Conservation (phyloP, 2,888 invertebrate genomes). For the Zaprionus bogoriensis region DNA sequence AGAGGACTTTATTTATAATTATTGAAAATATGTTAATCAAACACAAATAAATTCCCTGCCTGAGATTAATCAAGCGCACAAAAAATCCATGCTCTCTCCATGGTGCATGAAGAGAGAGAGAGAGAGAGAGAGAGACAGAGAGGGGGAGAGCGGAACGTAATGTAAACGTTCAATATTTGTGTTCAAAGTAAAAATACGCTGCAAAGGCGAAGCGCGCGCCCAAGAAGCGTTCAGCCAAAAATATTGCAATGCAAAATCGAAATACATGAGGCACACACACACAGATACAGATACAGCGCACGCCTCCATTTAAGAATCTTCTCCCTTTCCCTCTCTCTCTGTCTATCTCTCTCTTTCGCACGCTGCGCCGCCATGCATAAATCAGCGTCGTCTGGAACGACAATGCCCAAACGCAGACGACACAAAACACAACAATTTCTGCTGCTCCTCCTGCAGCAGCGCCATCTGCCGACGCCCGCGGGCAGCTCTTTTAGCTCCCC, state of each 20-base stretch:
- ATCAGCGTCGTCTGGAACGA: slow-evolving; percentile 71
- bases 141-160: slow-evolving; percentile 4
- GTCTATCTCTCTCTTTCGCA: not conserved
- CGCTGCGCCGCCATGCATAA: slow-evolving; percentile 61
- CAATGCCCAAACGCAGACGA: slow-evolving; percentile 60
- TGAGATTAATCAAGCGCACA: not conserved
- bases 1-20: not conserved
- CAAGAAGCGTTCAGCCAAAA: slow-evolving; percentile 71
- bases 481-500: not conserved
- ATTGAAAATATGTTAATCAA: no score
- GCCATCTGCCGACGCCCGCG: slow-evolving; percentile 5
- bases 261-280: slow-evolving; percentile 53
- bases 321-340: not conserved
- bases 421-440: slow-evolving; percentile 70
- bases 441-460: slow-evolving; percentile 20
- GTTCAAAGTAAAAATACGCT: slow-evolving; percentile 55
- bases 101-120: not conserved
- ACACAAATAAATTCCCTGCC: not conserved
- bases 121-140: not conserved
- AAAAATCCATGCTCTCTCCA: not conserved
- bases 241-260: slow-evolving; percentile 72
- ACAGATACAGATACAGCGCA: slow-evolving; percentile 32
- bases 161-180: slow-evolving; percentile 74
- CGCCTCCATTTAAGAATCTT: slow-evolving; percentile 1
- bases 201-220: slow-evolving; percentile 32